These are phyloP conservation scores for Cyrtorhinus lividipennis DNA, from an alignment of 1,140 invertebrate species.

Conservation along the genomic window DNA sequence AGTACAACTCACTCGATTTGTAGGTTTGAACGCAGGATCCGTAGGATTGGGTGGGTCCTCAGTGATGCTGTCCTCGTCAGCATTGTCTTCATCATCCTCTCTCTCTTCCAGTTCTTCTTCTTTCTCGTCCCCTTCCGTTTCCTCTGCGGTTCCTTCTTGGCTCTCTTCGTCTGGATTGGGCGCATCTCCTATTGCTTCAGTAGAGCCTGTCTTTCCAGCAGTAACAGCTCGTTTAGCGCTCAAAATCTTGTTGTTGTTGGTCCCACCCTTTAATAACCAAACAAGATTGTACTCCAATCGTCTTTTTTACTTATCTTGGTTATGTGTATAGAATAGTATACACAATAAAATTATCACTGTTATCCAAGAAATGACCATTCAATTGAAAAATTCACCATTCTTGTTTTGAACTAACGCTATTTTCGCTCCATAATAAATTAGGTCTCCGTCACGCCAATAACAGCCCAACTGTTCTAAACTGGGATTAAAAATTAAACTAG, in stretches of 20 bases:
- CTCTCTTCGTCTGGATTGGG: neutral
- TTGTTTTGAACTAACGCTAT: too few relatives aligned
- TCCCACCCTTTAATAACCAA: neutral
- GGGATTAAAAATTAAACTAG: too few relatives aligned
- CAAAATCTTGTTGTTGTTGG: neutral
- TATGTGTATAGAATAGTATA: too few relatives aligned
- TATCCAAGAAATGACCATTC: too few relatives aligned
- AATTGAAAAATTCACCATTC: too few relatives aligned
- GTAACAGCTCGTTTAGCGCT: neutral
- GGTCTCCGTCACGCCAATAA: too few relatives aligned
- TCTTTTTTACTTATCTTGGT: too few relatives aligned
- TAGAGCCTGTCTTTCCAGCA: neutral
- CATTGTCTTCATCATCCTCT: slow-evolving; percentile 12
- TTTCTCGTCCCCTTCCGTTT: neutral
- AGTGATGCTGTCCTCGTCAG: neutral
- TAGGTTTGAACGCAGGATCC: slow-evolving; percentile 42
- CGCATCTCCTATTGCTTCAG: neutral
- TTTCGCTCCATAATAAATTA: too few relatives aligned
- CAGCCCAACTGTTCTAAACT: too few relatives aligned
- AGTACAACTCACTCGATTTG: slow-evolving; percentile 43
- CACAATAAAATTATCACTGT: too few relatives aligned
- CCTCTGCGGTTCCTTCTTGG: neutral
- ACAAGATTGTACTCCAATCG: too few relatives aligned
- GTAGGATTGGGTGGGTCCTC: slow-evolving; percentile 30
- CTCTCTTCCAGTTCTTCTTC: neutral